phyloP scores from a whole-genome alignment of 2,888 invertebrate genomes.

The Miltochrista miniata region DNA sequence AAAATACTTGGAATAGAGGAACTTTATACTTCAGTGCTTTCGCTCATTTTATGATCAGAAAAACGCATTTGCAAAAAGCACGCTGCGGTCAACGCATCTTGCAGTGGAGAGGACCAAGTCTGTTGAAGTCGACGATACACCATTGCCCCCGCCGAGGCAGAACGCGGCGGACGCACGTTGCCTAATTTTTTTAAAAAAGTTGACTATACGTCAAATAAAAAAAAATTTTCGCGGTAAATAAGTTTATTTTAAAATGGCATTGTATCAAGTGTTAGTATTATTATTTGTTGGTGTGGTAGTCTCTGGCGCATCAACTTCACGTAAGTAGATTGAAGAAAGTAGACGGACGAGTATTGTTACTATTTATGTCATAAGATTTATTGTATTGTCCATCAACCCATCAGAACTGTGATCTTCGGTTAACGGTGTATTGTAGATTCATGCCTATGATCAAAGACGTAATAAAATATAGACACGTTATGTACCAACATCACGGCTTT shows the following conservation, averaged over 20 bases:
- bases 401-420: too few relatives aligned
- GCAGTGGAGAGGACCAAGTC: constrained; percentile 45
- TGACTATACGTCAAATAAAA: constrained; percentile 18
- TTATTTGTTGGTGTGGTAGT: constrained; percentile 59
- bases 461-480: too few relatives aligned
- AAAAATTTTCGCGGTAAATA: constrained; percentile 8
- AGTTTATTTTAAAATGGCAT: constrained; percentile 53
- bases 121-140: constrained; percentile 24
- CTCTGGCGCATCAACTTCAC: constrained; percentile 64
- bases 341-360: constrained; percentile 47
- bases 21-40: not conserved
- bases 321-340: constrained; percentile 76
- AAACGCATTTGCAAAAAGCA: constrained; percentile 31
- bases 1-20: constrained; percentile 4
- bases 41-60: constrained; percentile 16
- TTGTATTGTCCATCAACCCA: constrained; percentile 20
- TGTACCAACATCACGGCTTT: too few relatives aligned
- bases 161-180: constrained; percentile 56
- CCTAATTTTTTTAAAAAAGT: constrained; percentile 21
- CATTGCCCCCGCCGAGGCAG: constrained; percentile 66
- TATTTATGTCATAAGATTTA: constrained; percentile 46
- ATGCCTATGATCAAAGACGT: too few relatives aligned
- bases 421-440: too few relatives aligned
- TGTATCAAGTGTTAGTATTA: constrained; percentile 56
- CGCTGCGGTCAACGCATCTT: constrained; percentile 51